phyloP scores from a whole-genome alignment of 2,113 vertebrate species.

The Charadrius vociferus region DNA sequence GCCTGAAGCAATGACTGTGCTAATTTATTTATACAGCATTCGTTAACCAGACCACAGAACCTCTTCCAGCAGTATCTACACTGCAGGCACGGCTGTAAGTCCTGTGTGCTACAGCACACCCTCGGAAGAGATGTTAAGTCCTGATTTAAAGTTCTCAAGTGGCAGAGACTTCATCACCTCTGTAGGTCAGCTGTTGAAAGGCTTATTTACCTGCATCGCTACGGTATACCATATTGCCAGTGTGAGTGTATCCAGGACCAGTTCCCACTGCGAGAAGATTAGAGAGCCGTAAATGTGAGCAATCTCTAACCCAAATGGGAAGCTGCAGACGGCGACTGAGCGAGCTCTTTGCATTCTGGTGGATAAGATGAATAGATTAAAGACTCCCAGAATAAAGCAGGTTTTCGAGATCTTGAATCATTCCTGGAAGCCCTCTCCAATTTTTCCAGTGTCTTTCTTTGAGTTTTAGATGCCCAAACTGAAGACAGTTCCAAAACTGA shows the following conservation, averaged over 20 bases:
- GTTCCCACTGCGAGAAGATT: background rate
- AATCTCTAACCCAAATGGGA: slow-evolving; percentile 31
- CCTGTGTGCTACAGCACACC: background rate
- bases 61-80: background rate
- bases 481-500: background rate
- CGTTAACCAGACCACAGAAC: background rate
- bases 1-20: slow-evolving; percentile 25
- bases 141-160: background rate
- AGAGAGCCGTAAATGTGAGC: slow-evolving; percentile 36
- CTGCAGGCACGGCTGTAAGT: background rate
- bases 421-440: background rate
- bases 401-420: background rate
- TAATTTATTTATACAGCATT: slow-evolving; percentile 38
- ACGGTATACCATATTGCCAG: background rate
- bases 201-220: slow-evolving; percentile 7
- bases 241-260: background rate
- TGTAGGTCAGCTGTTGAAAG: background rate
- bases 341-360: slow-evolving; percentile 19
- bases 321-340: background rate
- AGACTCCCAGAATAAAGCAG: background rate
- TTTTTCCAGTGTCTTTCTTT: background rate
- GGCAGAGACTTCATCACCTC: background rate
- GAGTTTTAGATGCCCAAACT: background rate
- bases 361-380: slow-evolving; percentile 25
- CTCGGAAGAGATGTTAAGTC: background rate